Evolutionary conservation across 2,113 vertebrate species (phyloP).

Genomic region (Canis aureus): DNA sequence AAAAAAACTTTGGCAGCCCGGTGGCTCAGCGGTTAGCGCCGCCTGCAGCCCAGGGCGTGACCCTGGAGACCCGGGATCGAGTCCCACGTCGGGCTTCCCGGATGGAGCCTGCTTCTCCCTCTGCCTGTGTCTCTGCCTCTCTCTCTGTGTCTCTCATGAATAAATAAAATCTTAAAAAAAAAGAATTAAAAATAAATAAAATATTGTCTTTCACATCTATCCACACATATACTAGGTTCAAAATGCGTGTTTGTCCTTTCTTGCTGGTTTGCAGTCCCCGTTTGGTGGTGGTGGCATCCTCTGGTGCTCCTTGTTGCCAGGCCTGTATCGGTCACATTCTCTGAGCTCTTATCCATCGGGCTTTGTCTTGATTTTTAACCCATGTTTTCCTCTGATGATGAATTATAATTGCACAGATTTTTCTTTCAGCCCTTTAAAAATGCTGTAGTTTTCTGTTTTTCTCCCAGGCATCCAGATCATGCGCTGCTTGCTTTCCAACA

Average conservation of each 20-base stretch:
- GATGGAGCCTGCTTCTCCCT: no score
- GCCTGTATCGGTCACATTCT: not conserved
- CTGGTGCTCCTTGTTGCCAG: not conserved
- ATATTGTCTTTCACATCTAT: not conserved
- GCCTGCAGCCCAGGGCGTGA: no score
- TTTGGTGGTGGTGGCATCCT: not conserved
- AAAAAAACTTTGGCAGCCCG: no score
- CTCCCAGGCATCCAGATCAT: not conserved
- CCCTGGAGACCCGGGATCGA: no score
- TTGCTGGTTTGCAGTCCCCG: not conserved
- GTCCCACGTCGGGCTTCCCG: no score
- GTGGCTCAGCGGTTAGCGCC: no score
- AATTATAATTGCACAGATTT: not conserved
- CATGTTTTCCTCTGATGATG: not conserved
- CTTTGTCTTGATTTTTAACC: not conserved
- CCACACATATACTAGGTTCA: not conserved
- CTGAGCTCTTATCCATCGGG: not conserved
- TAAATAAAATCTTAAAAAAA: no score
- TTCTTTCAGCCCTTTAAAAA: not conserved
- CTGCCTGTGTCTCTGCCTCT: no score
- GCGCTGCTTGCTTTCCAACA: not conserved
- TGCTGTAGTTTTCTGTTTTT: not conserved
- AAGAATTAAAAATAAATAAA: not conserved
- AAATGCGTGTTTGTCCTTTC: not conserved
- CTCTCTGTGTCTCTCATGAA: no score